Conservation (phyloP, 2,113 vertebrate genomes). For the Mirounga angustirostris region DNA sequence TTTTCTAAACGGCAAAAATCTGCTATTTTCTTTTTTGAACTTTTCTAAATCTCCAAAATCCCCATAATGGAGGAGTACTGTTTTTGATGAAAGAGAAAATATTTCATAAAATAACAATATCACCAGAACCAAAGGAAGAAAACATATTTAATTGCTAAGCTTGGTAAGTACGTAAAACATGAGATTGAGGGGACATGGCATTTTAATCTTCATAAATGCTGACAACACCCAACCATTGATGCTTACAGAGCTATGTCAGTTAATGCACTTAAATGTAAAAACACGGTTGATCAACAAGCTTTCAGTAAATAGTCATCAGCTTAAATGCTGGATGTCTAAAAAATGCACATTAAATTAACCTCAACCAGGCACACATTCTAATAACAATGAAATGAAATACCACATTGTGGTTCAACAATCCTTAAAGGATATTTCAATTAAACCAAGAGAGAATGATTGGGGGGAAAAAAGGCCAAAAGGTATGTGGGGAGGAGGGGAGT, state of each 20-base stretch:
- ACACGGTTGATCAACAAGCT: neutral
- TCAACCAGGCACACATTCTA: slow-evolving; percentile 41
- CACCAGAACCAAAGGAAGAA: neutral
- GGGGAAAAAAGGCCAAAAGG: neutral
- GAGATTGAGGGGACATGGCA: neutral
- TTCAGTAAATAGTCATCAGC: neutral
- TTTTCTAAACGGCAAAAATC: neutral
- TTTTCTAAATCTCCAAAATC: slow-evolving; percentile 35
- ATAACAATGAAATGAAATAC: slow-evolving; percentile 28
- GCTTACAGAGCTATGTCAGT: neutral
- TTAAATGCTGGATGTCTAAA: slow-evolving; percentile 47
- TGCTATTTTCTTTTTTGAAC: neutral
- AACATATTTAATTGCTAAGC: neutral
- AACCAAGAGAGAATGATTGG: neutral
- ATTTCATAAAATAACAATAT: neutral
- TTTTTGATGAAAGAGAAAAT: slow-evolving; percentile 29
- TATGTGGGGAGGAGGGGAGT: neutral
- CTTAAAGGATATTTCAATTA: slow-evolving; percentile 50
- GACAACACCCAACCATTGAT: neutral
- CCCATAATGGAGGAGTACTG: neutral
- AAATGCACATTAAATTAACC: slow-evolving; percentile 49
- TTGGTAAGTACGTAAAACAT: neutral
- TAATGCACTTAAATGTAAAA: neutral
- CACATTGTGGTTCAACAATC: neutral
- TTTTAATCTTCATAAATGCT: neutral